Evolutionary conservation across 1,140 invertebrate genomes (phyloP).

Genomic region (Periplaneta americana): DNA sequence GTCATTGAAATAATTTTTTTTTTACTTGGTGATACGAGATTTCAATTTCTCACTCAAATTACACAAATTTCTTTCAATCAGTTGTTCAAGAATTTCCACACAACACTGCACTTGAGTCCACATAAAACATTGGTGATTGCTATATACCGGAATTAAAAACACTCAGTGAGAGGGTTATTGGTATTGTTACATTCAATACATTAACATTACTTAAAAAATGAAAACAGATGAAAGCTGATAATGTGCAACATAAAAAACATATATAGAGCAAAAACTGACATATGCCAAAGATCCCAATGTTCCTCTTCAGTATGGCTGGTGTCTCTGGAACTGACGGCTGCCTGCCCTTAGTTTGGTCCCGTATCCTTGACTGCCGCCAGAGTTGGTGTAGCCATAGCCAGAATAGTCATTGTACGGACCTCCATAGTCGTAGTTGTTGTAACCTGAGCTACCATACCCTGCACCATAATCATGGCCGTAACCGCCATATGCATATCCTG

Average conservation of each 20-base stretch:
- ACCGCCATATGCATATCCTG: constrained; percentile 34
- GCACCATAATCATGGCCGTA: constrained; percentile 26
- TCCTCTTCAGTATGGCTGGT: constrained; percentile 42
- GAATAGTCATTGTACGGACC: constrained; percentile 40
- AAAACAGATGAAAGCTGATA: background rate
- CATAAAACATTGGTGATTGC: background rate
- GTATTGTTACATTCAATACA: background rate
- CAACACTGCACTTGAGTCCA: background rate
- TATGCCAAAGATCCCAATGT: background rate
- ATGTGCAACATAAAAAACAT: constrained; percentile 1
- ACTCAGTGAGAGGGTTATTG: background rate
- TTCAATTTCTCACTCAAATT: background rate
- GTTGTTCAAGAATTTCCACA: background rate
- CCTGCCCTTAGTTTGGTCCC: constrained; percentile 39
- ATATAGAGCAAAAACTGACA: constrained; percentile 4
- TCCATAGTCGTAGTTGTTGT: constrained; percentile 34
- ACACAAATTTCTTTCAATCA: background rate
- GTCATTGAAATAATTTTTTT: background rate
- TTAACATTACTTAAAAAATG: background rate
- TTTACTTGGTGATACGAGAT: background rate
- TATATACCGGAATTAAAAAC: background rate
- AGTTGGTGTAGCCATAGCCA: constrained; percentile 34
- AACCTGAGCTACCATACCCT: constrained; percentile 32
- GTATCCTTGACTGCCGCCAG: constrained; percentile 35
- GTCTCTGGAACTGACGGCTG: constrained; percentile 44